phyloP scores from a whole-genome alignment of 2,888 invertebrate genomes.

The Drosophila diplacantha region DNA sequence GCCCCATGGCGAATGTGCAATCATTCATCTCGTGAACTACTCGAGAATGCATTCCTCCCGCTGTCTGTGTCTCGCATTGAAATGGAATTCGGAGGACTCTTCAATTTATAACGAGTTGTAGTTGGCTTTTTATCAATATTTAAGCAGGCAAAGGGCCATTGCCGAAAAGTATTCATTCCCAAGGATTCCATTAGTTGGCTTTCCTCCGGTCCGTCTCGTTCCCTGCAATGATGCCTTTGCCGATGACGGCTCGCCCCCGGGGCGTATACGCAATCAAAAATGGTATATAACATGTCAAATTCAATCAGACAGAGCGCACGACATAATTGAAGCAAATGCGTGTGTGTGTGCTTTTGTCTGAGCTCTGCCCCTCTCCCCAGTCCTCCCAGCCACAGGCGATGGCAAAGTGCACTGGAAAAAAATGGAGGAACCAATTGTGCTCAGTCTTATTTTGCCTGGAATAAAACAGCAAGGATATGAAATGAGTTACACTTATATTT shows the following conservation, averaged over 20 bases:
- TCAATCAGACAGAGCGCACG: constrained; percentile 68
- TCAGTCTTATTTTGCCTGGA: not conserved
- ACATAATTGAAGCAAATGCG: constrained; percentile 65
- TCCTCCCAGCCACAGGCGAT: constrained; percentile 40
- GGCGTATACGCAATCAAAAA: constrained; percentile 68
- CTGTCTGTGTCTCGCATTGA: constrained; percentile 41
- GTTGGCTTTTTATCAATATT: constrained; percentile 58
- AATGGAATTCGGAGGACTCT: constrained; percentile 49
- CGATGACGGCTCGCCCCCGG: constrained; percentile 44
- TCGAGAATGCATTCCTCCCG: constrained; percentile 37
- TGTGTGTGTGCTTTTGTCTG: constrained; percentile 31
- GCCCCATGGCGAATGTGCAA: constrained; percentile 58
- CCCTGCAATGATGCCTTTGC: constrained; percentile 27
- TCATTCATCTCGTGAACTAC: constrained; percentile 50
- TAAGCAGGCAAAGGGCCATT: constrained; percentile 49
- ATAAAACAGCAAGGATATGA: too few relatives aligned
- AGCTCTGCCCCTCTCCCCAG: not conserved
- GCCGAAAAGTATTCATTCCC: constrained; percentile 29
- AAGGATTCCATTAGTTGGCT: constrained; percentile 37
- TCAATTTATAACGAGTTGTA: constrained; percentile 40
- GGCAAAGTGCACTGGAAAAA: constrained; percentile 18
- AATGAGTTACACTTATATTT: too few relatives aligned
- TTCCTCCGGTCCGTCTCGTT: not conserved
- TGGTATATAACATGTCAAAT: constrained; percentile 67
- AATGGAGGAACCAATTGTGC: not conserved